Conservation (phyloP, 2,888 invertebrate species). For the Hirtodrosophila cameraria region DNA sequence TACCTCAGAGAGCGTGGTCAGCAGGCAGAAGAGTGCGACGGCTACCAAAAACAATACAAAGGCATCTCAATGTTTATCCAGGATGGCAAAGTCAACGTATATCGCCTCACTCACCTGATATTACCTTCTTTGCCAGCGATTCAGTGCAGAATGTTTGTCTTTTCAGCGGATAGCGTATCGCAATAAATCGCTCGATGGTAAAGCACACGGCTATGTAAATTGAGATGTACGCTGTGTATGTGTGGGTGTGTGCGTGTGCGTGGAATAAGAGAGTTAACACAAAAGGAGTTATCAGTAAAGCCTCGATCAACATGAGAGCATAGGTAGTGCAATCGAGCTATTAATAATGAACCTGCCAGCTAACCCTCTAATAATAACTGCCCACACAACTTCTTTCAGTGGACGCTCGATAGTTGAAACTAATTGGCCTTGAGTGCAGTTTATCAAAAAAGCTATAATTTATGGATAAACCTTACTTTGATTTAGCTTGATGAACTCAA, state of each 20-base stretch:
- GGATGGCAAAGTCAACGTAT: constrained; percentile 6
- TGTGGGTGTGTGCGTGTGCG: constrained; percentile 4
- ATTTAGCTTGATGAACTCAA: too few species aligned
- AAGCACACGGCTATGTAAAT: constrained; percentile 91
- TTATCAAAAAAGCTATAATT: too few species aligned
- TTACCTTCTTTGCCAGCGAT: constrained; percentile 88
- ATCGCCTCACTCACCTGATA: constrained; percentile 84
- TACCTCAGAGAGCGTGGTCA: constrained; percentile 87
- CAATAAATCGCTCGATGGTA: constrained; percentile 90
- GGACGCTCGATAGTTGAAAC: too few species aligned
- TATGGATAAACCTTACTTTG: too few species aligned
- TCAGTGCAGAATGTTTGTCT: constrained; percentile 89
- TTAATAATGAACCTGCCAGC: constrained; percentile 40
- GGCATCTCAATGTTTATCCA: constrained; percentile 38
- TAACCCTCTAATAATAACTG: neutral
- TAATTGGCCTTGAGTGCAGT: too few species aligned
- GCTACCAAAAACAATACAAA: constrained; percentile 64
- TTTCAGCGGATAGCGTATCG: constrained; percentile 90
- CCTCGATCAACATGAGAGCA: constrained; percentile 35
- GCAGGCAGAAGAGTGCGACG: constrained; percentile 86
- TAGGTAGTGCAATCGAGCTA: constrained; percentile 42
- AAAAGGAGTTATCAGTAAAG: constrained; percentile 42
- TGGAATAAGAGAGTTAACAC: constrained; percentile 28
- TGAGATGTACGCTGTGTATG: constrained; percentile 86
- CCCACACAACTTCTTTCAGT: constrained; percentile 1